A percentile compares a stretch with the other conserved stretches of the same genome.
Conservation (phyloP, 2,888 invertebrate species). For the Tetrapedia diversipes region DNA sequence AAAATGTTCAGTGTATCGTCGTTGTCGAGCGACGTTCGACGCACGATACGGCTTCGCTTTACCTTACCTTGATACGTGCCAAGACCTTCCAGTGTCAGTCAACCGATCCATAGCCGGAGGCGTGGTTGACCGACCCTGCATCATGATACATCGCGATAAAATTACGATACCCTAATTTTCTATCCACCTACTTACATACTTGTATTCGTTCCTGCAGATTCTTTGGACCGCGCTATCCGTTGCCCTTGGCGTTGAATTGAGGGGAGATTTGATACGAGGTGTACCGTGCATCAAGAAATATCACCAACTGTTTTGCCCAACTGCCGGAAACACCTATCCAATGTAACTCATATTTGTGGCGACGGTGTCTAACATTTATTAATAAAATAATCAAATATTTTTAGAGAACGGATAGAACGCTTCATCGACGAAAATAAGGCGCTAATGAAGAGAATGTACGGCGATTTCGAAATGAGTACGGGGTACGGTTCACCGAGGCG, state of each 20-base stretch:
- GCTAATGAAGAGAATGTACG: conserved; percentile 96
- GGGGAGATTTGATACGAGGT: conserved; percentile 94
- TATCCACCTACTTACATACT: no score
- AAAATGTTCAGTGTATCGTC: no score
- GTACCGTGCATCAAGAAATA: conserved; percentile 95
- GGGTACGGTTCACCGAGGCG: conserved; percentile 84
- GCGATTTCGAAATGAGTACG: conserved; percentile 90
- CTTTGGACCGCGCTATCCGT: conserved; percentile 95
- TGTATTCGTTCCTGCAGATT: conserved; percentile 86
- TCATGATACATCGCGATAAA: no score
- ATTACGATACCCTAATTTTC: no score
- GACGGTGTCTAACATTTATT: no score
- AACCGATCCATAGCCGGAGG: no score
- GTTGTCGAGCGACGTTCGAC: no score
- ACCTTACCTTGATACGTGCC: no score
- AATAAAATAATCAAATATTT: conserved; percentile 73
- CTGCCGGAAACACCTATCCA: conserved; percentile 95
- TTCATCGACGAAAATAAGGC: conserved; percentile 98
- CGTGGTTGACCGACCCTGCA: neutral
- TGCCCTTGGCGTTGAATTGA: conserved; percentile 93
- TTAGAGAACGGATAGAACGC: conserved; percentile 93
- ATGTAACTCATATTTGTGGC: no score
- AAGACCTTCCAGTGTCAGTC: no score
- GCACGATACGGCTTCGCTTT: no score
- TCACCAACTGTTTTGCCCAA: conserved; percentile 95